Percentiles rank a stretch among this genome's conserved stretches.
These are phyloP conservation scores for Conomelus anceps DNA, from an alignment of 2,888 invertebrate species.

Conservation along the genomic window DNA sequence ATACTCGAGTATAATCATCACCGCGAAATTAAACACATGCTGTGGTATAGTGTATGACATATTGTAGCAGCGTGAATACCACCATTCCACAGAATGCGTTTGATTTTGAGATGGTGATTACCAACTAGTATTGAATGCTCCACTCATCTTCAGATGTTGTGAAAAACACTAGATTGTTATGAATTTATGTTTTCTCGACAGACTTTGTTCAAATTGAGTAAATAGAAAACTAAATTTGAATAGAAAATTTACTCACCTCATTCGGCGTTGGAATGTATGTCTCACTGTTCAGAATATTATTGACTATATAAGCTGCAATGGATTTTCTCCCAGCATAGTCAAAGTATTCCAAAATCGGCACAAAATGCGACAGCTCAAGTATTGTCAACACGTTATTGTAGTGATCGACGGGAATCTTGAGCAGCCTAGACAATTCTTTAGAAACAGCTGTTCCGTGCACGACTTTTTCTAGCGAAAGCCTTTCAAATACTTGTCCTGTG, in stretches of 20 bases:
- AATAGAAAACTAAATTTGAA: conserved; percentile 9
- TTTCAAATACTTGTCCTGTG: conserved; percentile 83
- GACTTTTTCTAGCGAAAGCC: conserved; percentile 52
- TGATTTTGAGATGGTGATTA: too few relatives aligned
- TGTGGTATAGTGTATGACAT: too few relatives aligned
- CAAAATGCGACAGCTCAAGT: conserved; percentile 79
- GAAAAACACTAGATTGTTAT: too few relatives aligned
- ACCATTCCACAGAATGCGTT: too few relatives aligned
- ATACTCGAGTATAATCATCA: too few relatives aligned
- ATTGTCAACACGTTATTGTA: conserved; percentile 88
- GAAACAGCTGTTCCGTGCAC: conserved; percentile 78
- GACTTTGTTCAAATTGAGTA: too few relatives aligned
- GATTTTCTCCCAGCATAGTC: conserved; percentile 79
- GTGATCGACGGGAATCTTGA: conserved; percentile 91
- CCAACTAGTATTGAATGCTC: too few relatives aligned
- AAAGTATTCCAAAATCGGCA: conserved; percentile 76
- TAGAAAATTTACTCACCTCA: conserved; percentile 62
- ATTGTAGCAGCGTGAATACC: too few relatives aligned
- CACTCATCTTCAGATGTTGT: neutral
- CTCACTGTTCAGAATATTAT: conserved; percentile 84
- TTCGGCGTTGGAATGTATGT: conserved; percentile 81
- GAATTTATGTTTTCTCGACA: too few relatives aligned
- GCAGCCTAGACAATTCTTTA: conserved; percentile 83
- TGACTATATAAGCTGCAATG: conserved; percentile 81
- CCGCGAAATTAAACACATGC: too few relatives aligned